These are phyloP conservation scores for Platichthys flesus DNA, from an alignment of 2,113 vertebrate genomes.

Conservation along the genomic window DNA sequence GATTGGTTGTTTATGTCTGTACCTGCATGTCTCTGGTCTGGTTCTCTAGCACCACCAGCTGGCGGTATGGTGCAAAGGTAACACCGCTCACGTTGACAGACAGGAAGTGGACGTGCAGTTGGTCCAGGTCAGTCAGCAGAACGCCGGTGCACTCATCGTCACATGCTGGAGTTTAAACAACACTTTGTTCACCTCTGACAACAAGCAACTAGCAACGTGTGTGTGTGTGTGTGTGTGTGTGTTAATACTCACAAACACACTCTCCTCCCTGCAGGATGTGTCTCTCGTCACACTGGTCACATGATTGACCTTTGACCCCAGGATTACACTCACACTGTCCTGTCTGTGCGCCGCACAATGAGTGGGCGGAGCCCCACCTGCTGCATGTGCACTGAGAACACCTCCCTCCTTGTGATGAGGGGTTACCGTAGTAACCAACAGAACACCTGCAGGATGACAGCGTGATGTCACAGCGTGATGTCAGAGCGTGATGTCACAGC, in stretches of 20 bases:
- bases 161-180: slow-evolving; percentile 82
- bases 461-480: background rate
- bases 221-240: background rate
- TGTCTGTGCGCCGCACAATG: slow-evolving; percentile 78
- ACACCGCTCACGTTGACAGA: slow-evolving; percentile 85
- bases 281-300: slow-evolving; percentile 86
- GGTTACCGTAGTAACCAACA: slow-evolving; percentile 88
- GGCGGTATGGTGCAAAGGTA: slow-evolving; percentile 75
- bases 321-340: slow-evolving; percentile 89
- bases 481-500: background rate
- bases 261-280: slow-evolving; percentile 82
- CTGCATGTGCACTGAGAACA: slow-evolving; percentile 87
- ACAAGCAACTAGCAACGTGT: background rate
- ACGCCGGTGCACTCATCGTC: slow-evolving; percentile 87
- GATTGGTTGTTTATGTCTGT: slow-evolving; percentile 19
- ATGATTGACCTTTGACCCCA: slow-evolving; percentile 86
- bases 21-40: slow-evolving; percentile 84
- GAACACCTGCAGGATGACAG: slow-evolving; percentile 84
- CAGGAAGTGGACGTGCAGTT: slow-evolving; percentile 60
- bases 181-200: background rate
- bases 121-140: slow-evolving; percentile 85
- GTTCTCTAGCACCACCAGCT: slow-evolving; percentile 86
- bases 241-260: slow-evolving; percentile 88
- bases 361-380: slow-evolving; percentile 80
- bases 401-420: slow-evolving; percentile 70